Base-by-base conservation (phyloP, 2,797 vertebrate genomes). In the Aldrovandia affinis region DNA sequence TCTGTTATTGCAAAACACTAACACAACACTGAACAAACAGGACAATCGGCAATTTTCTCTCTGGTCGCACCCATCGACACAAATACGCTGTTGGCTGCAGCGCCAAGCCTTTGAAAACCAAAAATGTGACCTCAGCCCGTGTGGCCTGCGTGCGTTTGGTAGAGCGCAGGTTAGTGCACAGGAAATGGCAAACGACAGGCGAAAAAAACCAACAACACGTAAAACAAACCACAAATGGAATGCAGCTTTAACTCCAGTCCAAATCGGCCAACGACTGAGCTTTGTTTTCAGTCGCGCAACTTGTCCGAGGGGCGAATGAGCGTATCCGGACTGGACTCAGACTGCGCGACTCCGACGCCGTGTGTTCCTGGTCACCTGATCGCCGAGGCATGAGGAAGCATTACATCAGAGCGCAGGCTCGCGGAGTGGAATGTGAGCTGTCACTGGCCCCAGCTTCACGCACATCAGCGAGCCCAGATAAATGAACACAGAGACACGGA, bases 321-420 rank as follows among this genome's bases (percentile, higher is more conserved):
- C 28, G 63, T 30, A 18, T 3, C 10, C n/a, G 20, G 63, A 33
- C 63, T 12, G 3, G n/a, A 65, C 28, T 15, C 30, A 39, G 81
- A n/a, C 18, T 52, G 63, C 47, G 57, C n/a, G 15, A 0, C 20
- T 9, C 14, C n/a, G 0, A 9, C 36, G 39, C 39, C 36, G 50
- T 33, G 55, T 28, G n/a, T 12, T 81, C 88, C 63, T 78, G 86
- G 90, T 89, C 65, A 89, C 83, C 87, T n/a, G 73, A 90, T 88
- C 88, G 80, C 83, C 83, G 87, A 83, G 83, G 86, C 88, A 86
- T 84, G 55, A 86, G 89, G 88, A 83, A 90, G 87, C 87, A 90
- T 94, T 92, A 93, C 93, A 93, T 95, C 93, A 94, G 87, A 82
- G 88, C 90, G 90, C 86, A 87, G 57, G 90, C 86, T 84, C 87